Evolutionary conservation across 2,113 vertebrate species (phyloP), one percentile per base, ranked within the genome.

Genomic region (Galemys pyrenaicus): DNA sequence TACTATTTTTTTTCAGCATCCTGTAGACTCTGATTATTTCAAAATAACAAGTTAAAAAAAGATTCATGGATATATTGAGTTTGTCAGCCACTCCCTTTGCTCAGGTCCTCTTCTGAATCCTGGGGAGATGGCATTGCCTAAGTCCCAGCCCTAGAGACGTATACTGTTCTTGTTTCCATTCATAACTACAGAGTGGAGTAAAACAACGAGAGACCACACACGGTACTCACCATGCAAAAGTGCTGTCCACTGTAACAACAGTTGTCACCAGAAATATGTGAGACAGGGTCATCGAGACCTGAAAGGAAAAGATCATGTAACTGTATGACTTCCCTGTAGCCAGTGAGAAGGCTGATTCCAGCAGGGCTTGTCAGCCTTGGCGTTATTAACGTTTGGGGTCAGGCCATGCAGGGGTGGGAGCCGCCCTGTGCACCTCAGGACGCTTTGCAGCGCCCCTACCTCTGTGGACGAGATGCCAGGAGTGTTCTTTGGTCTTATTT

Each of bases 191-290:
- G 51, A 39, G 13, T 3, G 30, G 51, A 39, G 13, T 17, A 6
- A 20, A 67, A 46, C 16, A 56, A 60, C 1, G 46, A 49, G 35
- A 51, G 71, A 26, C 8, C 7, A 19, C 7, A n/a, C 0, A 0
- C 5, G 3, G 9, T 19, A 87, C 97, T 97, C 87, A 97, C 97
- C 60, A 6, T 0, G 26, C 97, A 97, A n/a, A 87, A 51, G 16
- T 2, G 2, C 20, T n/a, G 71, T 10, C 1, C 1, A 12, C 3
- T 0, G 0, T 94, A 94, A 67, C 97, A 97, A 24, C 96, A 97
- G 0, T 58, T 77, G 3, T 97, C 97, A 4, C 94, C 94, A 32
- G 79, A 95, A 19, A 97, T 0, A 3, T 91, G 91, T 16, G 96
- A 80, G 11, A 97, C 64, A 0, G 74, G 81, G 5, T 37, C 28